Evolutionary conservation across 2,797 vertebrate species (phyloP), one percentile per base, ranked within the genome.

Genomic region (Artibeus lituratus): DNA sequence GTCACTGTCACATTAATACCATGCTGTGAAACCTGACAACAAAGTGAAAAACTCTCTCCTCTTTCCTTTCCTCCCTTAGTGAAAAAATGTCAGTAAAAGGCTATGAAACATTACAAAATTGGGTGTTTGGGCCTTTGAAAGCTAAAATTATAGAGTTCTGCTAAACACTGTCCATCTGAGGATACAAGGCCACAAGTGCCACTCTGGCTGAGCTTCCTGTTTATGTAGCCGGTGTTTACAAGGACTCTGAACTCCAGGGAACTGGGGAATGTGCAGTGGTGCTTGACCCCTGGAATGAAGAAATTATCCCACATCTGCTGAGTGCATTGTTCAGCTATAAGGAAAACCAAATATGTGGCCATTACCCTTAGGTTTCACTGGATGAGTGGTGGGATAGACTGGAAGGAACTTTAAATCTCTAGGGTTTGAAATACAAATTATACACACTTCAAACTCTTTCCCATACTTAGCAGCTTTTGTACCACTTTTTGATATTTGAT

Each of bases 71-170:
- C 22, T 94, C 65, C 42, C 8, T 65, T 65, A 39, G 5, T 69
- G 87, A 87, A 87, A 22, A 85, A 80, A 85, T 72, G 76, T 95
- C 87, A 67, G 57, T 89, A 35, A 94, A 84, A 90, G 62, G 2
- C 32, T 85, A 84, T 86, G 37, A 94, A 89, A 85, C 35, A 76
- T 91, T 72, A 51, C 65, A 92, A 96, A 90, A 84, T 73, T 74
- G 5, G 55, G 67, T 67, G 5, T 42, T 96, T 94, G 67, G 26
- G 70, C 42, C 74, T 87, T 90, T 44, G 59, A 39, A 96, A 95
- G 42, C 77, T 90, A 65, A 84, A 92, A 90, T 92, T 92, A 94
- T 1, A 42, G 49, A 90, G n/a, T 90, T 94, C 74, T 90, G 76
- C 76, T 94, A 67, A 94, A 81, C 53, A 22, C 10, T 78, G 88